These are phyloP conservation scores for Erebia ligea DNA, from an alignment of 2,888 invertebrate species.

Conservation along the genomic window DNA sequence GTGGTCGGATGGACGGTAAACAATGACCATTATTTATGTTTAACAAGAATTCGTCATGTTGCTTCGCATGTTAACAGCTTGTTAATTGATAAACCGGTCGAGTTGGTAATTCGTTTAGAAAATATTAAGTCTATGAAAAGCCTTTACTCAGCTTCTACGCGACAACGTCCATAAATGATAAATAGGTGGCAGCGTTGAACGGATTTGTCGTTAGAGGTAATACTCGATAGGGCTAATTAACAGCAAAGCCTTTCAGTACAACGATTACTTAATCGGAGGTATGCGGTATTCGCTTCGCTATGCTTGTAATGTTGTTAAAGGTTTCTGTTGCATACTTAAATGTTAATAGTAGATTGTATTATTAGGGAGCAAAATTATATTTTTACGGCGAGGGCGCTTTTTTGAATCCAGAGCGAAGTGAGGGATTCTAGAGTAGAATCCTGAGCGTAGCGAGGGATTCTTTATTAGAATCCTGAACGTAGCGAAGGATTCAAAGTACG, in stretches of 20 bases:
- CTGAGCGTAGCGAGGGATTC: too few relatives aligned
- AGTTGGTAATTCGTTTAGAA: neutral
- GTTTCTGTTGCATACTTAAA: too few relatives aligned
- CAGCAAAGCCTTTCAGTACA: neutral
- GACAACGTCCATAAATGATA: neutral
- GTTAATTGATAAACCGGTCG: neutral
- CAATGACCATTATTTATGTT: constrained; percentile 25
- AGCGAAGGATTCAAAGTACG: too few relatives aligned
- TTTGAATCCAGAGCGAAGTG: too few relatives aligned
- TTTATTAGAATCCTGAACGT: too few relatives aligned
- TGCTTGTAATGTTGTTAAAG: neutral
- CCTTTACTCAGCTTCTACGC: neutral
- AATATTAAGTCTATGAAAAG: neutral
- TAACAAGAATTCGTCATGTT: constrained; percentile 15
- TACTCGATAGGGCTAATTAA: neutral
- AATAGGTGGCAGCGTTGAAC: neutral
- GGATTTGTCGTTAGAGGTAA: neutral
- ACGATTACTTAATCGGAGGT: neutral
- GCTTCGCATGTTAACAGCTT: constrained; percentile 3
- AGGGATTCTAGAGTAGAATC: too few relatives aligned
- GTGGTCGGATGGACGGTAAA: neutral
- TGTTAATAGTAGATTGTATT: too few relatives aligned
- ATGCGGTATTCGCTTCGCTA: neutral
- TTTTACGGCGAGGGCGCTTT: too few relatives aligned
- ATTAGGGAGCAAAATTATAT: too few relatives aligned